Base-by-base conservation (phyloP, 2,888 invertebrate species). In the Acutogordius australiensis region DNA sequence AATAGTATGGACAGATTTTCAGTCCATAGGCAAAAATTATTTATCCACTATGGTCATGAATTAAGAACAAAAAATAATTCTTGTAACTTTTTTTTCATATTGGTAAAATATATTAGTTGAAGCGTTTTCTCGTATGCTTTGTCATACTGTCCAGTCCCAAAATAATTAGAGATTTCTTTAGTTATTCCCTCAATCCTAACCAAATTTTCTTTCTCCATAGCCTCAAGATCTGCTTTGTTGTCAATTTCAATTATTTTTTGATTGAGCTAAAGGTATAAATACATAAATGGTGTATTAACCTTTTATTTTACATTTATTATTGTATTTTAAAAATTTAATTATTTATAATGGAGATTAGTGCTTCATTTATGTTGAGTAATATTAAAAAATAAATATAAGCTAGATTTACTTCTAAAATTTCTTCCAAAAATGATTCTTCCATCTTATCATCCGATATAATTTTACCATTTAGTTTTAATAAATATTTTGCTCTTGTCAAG, bases 181-280 rank as follows among this genome's bases (percentile, higher is more conserved):
- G 23, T 23, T 4, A 51, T 8, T 4, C 4, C 23, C 4, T 51
- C 23, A n/a, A 51, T 51, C 23, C 13, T 21, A 21, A n/a, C 26
- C 4, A n/a, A 4, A 23, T 51, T 51, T 51, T 51, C 51, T 4
- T 8, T 51, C 23, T 51, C 51, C 13, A 51, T 51, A n/a, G 13
- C 4, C 26, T 21, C 4, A 8, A 51, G 26, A 51, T 51, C 51
- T n/a, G 13, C 4, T 51, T 23, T 51, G 23, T 51, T 51, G 13
- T 51, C 51, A 8, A 51, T 23, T 51, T 51, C 51, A 51, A 51
- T 51, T 51, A 51, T n/a, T 23, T 8, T 21, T 51, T 51, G 51
- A 23, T 51, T 51, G 8, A 51, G 8, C 51, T 51, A 23, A n/a
- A 51, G n/a, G n/a, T n/a, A n/a, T n/a, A n/a, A n/a, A 51, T n/a